Percentiles rank a stretch among this genome's conserved stretches.
These are phyloP conservation scores for Proterorhinus semilunaris DNA, from an alignment of 2,113 vertebrate species.

Conservation along the genomic window DNA sequence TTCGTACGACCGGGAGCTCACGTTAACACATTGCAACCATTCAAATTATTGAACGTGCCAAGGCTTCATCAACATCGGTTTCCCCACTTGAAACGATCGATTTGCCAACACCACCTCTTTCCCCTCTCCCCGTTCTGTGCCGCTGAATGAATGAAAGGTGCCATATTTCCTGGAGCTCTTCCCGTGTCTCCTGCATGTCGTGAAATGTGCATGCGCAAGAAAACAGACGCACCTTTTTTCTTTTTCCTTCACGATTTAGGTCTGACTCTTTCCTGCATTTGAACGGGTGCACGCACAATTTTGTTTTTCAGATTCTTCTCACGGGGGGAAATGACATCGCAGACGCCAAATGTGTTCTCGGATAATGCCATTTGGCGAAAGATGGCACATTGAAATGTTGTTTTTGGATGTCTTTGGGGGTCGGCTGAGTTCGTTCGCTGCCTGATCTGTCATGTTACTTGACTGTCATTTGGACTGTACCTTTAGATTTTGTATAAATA, in stretches of 20 bases:
- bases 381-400: too few relatives aligned
- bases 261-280: conserved; percentile 83
- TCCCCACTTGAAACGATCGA: not conserved
- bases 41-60: too few relatives aligned
- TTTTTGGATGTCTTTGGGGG: conserved; percentile 57
- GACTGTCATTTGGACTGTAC: conserved; percentile 91
- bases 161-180: conserved; percentile 80
- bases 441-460: conserved; percentile 82
- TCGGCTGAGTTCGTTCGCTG: conserved; percentile 77
- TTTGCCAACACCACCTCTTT: not conserved
- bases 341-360: conserved; percentile 49
- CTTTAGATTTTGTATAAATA: conserved; percentile 94
- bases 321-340: not conserved
- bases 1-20: too few relatives aligned
- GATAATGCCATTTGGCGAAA: conserved; percentile 18
- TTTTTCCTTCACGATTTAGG: too few relatives aligned
- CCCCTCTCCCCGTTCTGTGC: not conserved
- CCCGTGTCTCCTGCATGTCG: conserved; percentile 90
- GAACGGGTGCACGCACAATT: conserved; percentile 80
- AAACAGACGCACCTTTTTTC: conserved; percentile 34
- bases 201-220: conserved; percentile 88
- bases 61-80: too few relatives aligned
- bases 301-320: conserved; percentile 62
- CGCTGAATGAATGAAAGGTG: conserved; percentile 50
- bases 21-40: too few relatives aligned